These are phyloP conservation scores for Ryuthela nishihirai DNA, from an alignment of 2,888 invertebrate species.

Conservation along the genomic window DNA sequence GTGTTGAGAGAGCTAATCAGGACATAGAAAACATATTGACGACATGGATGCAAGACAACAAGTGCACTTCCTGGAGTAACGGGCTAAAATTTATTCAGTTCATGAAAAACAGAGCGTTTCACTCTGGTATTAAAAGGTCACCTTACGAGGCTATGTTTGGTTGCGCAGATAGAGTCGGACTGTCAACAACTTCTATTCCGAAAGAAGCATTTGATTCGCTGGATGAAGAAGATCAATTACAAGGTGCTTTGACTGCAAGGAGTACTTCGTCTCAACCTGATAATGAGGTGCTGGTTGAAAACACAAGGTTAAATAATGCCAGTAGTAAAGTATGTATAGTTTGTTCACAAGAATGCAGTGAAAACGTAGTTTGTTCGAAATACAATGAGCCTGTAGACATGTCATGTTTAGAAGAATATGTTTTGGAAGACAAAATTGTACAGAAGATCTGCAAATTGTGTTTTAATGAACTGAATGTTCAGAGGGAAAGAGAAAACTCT, in stretches of 20 bases:
- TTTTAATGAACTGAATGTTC: no score
- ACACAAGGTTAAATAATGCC: conserved; percentile 12
- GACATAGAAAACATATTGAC: conserved; percentile 25
- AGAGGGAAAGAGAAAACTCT: no score
- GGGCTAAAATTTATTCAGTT: conserved; percentile 37
- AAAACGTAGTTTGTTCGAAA: conserved; percentile 5
- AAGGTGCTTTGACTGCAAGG: conserved; percentile 15
- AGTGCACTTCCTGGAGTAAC: conserved; percentile 28
- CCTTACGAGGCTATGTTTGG: conserved; percentile 28
- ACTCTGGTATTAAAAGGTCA: conserved; percentile 22
- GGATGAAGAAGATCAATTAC: conserved; percentile 14
- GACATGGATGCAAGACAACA: conserved; percentile 15
- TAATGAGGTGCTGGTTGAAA: conserved; percentile 7
- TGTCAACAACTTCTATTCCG: conserved; percentile 17
- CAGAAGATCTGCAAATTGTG: no score
- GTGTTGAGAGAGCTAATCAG: conserved; percentile 17
- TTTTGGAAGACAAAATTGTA: no score
- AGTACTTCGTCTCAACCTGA: conserved; percentile 11
- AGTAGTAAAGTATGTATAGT: conserved; percentile 9
- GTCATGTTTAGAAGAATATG: conserved; percentile 1
- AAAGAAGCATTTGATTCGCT: conserved; percentile 14
- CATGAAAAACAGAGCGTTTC: conserved; percentile 30
- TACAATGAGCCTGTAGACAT: conserved; percentile 3
- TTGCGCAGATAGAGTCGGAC: conserved; percentile 11
- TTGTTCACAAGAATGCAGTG: conserved; percentile 10